Evolutionary conservation across 1,140 invertebrate species (phyloP).

Genomic region (Prorops nasuta): DNA sequence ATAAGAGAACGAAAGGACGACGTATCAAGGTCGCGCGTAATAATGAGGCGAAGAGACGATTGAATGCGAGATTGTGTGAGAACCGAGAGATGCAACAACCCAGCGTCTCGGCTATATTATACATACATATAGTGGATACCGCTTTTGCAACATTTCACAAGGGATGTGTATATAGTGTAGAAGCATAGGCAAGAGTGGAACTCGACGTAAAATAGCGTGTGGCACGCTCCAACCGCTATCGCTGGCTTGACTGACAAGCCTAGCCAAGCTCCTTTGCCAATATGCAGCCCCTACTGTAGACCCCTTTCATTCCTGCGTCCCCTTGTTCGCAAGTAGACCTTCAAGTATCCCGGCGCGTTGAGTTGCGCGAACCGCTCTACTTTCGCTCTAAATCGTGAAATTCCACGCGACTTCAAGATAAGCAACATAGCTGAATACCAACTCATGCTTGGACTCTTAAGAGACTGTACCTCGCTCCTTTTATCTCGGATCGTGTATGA

Average conservation of each 20-base stretch:
- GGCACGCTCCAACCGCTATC: conserved; percentile 35
- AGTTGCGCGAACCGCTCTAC: conserved; percentile 8
- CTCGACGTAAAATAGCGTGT: conserved; percentile 32
- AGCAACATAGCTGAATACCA: conserved; percentile 7
- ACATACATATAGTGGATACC: too few species aligned
- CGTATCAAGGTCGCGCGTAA: too few species aligned
- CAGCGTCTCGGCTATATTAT: too few species aligned
- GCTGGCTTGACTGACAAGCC: conserved; percentile 37
- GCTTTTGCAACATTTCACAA: too few species aligned
- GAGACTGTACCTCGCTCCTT: too few species aligned
- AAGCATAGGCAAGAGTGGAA: conserved; percentile 13
- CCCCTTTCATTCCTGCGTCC: conserved; percentile 3
- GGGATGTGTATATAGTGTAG: too few species aligned
- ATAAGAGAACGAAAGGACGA: too few species aligned
- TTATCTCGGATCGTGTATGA: too few species aligned
- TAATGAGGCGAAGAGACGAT: too few species aligned
- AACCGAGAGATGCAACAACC: too few species aligned
- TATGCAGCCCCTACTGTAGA: conserved; percentile 1
- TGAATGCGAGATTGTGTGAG: too few species aligned
- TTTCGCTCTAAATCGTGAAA: conserved; percentile 18
- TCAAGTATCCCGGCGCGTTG: conserved; percentile 4
- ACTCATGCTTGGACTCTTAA: too few species aligned
- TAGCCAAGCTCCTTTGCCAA: conserved; percentile 23
- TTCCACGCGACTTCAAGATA: conserved; percentile 12
- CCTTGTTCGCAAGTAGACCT: conserved; percentile 6